Evolutionary conservation across 2,797 vertebrate species (phyloP).

Genomic region (Sebastes diaconus): DNA sequence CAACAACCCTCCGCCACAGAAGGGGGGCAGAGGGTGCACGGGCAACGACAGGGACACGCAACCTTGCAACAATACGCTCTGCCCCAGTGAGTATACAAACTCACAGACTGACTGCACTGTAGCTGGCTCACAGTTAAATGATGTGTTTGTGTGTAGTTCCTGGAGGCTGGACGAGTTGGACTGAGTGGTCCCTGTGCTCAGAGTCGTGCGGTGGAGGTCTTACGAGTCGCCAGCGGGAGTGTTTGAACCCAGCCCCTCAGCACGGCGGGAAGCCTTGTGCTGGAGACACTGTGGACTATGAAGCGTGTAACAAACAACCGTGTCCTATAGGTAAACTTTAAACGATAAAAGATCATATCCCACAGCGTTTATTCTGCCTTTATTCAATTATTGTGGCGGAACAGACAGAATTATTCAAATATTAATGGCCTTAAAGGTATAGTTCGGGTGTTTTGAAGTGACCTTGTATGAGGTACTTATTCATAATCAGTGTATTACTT

Average conservation of each 20-base stretch:
- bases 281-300: constrained; percentile 87
- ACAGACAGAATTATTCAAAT: constrained; percentile 3
- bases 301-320: constrained; percentile 88
- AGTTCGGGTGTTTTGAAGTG: too few species aligned
- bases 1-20: constrained; percentile 90
- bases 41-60: constrained; percentile 88
- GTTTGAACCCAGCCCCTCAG: constrained; percentile 88
- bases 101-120: neutral
- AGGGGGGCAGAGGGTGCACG: constrained; percentile 87
- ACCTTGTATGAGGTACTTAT: too few species aligned
- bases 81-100: constrained; percentile 68
- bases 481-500: neutral
- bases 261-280: constrained; percentile 89
- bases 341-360: constrained; percentile 1
- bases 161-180: constrained; percentile 94
- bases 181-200: constrained; percentile 90
- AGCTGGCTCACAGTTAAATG: neutral
- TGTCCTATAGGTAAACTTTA: constrained; percentile 89
- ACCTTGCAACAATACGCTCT: constrained; percentile 71
- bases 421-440: neutral
- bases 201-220: constrained; percentile 93
- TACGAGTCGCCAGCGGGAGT: constrained; percentile 86
- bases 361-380: constrained; percentile 13
- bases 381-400: constrained; percentile 1
- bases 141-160: constrained; percentile 81